phyloP scores from a whole-genome alignment of 2,888 invertebrate genomes.

The Pollenia griseotomentosa region DNA sequence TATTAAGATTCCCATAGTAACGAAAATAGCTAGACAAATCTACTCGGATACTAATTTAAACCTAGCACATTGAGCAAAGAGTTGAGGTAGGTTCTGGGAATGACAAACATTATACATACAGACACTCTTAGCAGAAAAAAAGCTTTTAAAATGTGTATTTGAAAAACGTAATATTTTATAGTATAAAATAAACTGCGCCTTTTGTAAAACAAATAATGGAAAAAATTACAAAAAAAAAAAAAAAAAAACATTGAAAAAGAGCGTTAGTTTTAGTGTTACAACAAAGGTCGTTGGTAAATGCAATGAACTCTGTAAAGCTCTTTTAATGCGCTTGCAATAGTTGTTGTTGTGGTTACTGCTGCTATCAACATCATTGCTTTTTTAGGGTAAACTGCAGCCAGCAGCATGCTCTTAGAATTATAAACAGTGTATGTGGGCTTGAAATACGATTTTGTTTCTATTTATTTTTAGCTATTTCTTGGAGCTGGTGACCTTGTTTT shows the following conservation, averaged over 20 bases:
- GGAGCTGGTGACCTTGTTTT: constrained; percentile 73
- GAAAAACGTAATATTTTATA: constrained; percentile 18
- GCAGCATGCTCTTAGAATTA: constrained; percentile 1
- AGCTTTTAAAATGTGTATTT: constrained; percentile 47
- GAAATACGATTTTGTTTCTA: constrained; percentile 5
- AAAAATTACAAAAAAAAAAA: constrained; percentile 4
- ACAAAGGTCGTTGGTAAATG: constrained; percentile 68
- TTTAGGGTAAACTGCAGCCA: constrained; percentile 22
- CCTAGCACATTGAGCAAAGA: constrained; percentile 49
- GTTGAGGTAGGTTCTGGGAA: constrained; percentile 71
- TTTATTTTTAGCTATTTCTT: constrained; percentile 70
- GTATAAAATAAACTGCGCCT: constrained; percentile 38
- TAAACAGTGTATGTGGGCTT: not conserved
- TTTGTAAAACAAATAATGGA: constrained; percentile 10
- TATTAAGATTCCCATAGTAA: constrained; percentile 9
- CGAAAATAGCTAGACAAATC: constrained; percentile 21
- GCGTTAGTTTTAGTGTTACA: constrained; percentile 37
- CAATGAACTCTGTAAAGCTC: constrained; percentile 70
- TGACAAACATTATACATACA: not conserved
- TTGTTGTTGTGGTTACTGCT: constrained; percentile 9
- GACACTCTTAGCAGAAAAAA: constrained; percentile 22
- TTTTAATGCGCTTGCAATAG: constrained; percentile 4
- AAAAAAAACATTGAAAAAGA: constrained; percentile 47
- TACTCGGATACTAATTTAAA: not conserved
- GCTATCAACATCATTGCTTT: constrained; percentile 39